A percentile compares a stretch with the other conserved stretches of the same genome.
Evolutionary conservation across 1,140 invertebrate genomes (phyloP).

Genomic region (Drosophila lacteicornis): DNA sequence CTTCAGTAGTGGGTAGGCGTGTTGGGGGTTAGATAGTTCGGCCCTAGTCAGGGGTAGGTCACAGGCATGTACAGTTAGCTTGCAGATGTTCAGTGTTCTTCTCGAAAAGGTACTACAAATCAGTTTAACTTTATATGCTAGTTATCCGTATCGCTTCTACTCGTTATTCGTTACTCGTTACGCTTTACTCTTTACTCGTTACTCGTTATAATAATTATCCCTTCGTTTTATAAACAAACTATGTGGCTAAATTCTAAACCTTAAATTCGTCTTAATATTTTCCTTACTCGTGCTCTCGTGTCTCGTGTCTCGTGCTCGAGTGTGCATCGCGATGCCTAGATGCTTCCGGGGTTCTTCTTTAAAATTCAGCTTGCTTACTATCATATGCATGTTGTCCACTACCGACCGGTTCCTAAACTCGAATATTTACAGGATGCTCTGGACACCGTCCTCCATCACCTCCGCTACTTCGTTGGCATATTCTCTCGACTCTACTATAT

Average conservation of each 20-base stretch:
- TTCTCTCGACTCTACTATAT: conserved; percentile 56
- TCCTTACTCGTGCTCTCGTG: conserved; percentile 39
- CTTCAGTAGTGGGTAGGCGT: conserved; percentile 25
- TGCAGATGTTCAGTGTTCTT: conserved; percentile 38
- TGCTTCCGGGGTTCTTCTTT: conserved; percentile 31
- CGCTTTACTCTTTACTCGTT: conserved; percentile 14
- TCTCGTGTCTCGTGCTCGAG: conserved; percentile 26
- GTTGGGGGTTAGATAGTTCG: conserved; percentile 31
- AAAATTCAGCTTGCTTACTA: conserved; percentile 72
- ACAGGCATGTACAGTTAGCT: conserved; percentile 73
- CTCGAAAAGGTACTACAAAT: conserved; percentile 81
- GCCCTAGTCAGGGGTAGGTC: conserved; percentile 37
- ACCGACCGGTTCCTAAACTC: conserved; percentile 51
- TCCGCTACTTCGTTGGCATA: conserved; percentile 67
- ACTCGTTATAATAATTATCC: conserved; percentile 36
- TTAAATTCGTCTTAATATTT: conserved; percentile 77
- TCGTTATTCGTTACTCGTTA: conserved; percentile 19
- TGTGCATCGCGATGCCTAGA: conserved; percentile 15
- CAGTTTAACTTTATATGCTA: conserved; percentile 77
- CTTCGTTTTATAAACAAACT: conserved; percentile 80
- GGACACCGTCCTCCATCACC: conserved; percentile 28
- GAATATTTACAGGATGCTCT: conserved; percentile 68
- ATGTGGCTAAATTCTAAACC: conserved; percentile 77
- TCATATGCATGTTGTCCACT: conserved; percentile 52
- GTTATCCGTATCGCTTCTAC: conserved; percentile 45